Conservation (phyloP, 1,140 invertebrate genomes). For the Eriosoma lanigerum region DNA sequence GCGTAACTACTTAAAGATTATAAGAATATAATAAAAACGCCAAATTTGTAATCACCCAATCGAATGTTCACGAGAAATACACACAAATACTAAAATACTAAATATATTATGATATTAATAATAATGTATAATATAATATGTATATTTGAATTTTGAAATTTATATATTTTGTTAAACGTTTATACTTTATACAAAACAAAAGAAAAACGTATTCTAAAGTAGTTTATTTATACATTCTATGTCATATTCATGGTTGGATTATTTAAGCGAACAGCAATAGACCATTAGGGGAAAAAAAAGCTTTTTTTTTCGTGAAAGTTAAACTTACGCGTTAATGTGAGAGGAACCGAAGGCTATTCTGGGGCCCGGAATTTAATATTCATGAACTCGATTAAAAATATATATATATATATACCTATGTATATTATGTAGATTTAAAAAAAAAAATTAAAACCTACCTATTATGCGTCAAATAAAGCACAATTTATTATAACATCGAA, state of each 20-base stretch:
- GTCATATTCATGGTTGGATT: constrained; percentile 13
- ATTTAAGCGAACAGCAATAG: constrained; percentile 22
- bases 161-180: no score
- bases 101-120: no score
- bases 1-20: no score
- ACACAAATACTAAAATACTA: no score
- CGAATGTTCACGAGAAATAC: no score
- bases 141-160: no score
- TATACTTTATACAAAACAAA: not conserved
- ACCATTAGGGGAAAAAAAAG: constrained; percentile 40
- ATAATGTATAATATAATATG: no score
- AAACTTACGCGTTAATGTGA: constrained; percentile 33
- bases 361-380: constrained; percentile 24
- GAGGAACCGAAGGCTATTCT: constrained; percentile 14
- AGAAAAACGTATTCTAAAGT: not conserved
- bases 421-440: constrained; percentile 23
- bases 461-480: constrained; percentile 3
- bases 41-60: no score
- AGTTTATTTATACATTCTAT: constrained; percentile 29
- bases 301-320: constrained; percentile 26
- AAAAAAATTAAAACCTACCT: constrained; percentile 24
- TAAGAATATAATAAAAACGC: no score
- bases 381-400: constrained; percentile 11
- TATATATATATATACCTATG: not conserved
- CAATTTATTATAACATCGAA: constrained; percentile 8